Percentiles rank a stretch among this genome's conserved stretches.
Conservation (phyloP, 2,888 invertebrate genomes). For the Rhagonycha lutea region DNA sequence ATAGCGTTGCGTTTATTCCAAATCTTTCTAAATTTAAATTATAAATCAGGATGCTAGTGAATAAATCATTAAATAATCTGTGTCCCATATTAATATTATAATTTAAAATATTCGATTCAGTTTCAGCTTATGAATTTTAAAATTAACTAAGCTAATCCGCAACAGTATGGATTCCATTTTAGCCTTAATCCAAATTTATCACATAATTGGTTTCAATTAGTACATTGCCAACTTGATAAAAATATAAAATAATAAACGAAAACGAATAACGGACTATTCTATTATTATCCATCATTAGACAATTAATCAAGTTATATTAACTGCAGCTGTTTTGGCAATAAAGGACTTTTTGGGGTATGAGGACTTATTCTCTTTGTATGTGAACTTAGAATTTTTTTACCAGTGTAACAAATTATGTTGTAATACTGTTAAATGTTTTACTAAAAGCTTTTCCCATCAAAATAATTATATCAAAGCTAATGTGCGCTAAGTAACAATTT, state of each 20-base stretch:
- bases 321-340: not conserved
- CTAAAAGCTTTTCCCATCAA: not conserved
- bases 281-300: not conserved
- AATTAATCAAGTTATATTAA: not conserved
- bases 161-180: not conserved
- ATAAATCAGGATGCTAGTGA: too few relatives aligned
- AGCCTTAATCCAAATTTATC: not conserved
- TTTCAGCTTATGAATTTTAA: not conserved
- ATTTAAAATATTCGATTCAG: not conserved
- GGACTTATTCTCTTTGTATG: not conserved
- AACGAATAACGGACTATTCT: not conserved
- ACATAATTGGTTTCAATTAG: not conserved
- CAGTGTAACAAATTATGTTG: not conserved
- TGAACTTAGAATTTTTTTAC: not conserved
- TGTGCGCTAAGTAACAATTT: not conserved
- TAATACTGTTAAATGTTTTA: not conserved
- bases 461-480: not conserved
- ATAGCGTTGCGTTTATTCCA: too few relatives aligned
- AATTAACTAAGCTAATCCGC: not conserved
- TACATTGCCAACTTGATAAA: not conserved
- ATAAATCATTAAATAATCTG: too few relatives aligned
- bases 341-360: not conserved
- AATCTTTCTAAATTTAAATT: too few relatives aligned
- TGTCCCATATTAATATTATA: not conserved
- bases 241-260: not conserved